Percentiles rank a stretch among this genome's conserved stretches.
Evolutionary conservation across 2,888 invertebrate species (phyloP).

Genomic region (Chloroclysta siterata): DNA sequence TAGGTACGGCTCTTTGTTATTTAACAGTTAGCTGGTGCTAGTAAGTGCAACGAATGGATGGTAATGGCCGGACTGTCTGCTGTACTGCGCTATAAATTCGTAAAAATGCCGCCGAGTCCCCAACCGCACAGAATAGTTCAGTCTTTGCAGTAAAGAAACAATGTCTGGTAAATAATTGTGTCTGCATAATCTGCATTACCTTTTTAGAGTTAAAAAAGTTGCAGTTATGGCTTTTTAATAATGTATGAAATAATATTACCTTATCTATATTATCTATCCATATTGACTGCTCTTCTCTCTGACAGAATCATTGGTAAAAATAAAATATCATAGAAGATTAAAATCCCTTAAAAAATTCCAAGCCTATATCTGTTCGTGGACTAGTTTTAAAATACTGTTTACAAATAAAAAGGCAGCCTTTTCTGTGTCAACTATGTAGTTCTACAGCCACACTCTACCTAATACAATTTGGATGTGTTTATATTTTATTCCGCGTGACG

Average conservation of each 20-base stretch:
- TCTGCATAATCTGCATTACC: background rate
- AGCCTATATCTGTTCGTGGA: background rate
- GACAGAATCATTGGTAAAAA: background rate
- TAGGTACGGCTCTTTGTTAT: conserved; percentile 50
- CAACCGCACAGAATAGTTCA: conserved; percentile 22
- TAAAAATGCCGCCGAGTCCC: conserved; percentile 43
- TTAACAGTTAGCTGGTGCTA: conserved; percentile 43
- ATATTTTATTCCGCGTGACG: conserved; percentile 36
- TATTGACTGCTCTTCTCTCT: too few relatives aligned
- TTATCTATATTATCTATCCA: too few relatives aligned
- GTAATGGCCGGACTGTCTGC: conserved; percentile 49
- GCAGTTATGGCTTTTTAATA: too few relatives aligned
- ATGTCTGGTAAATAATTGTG: background rate
- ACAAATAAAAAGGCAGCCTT: background rate
- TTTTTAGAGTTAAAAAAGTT: background rate
- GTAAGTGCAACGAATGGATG: conserved; percentile 61
- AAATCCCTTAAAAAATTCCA: background rate
- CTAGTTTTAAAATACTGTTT: background rate
- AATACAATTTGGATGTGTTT: conserved; percentile 39
- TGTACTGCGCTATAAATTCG: conserved; percentile 46
- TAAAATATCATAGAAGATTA: background rate
- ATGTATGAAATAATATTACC: too few relatives aligned
- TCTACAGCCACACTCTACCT: conserved; percentile 26
- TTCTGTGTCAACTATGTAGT: conserved; percentile 27
- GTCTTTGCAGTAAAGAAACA: conserved; percentile 13